Evolutionary conservation across 2,797 vertebrate species (phyloP), one percentile per base, ranked within the genome.

Genomic region (Garrulus glandarius): DNA sequence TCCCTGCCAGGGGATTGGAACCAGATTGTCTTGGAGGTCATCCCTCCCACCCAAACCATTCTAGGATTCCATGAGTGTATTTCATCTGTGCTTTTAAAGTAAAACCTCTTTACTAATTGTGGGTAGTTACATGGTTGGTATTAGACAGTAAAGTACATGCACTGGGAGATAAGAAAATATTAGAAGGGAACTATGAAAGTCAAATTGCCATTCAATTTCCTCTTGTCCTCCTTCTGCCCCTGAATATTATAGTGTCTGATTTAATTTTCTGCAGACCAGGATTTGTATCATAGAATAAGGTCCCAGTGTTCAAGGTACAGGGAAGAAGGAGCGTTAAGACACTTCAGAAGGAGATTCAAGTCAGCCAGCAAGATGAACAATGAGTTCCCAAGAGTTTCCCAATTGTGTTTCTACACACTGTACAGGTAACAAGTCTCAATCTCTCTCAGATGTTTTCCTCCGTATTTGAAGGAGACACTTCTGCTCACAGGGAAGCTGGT

Each of bases 91-190:
- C 1, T 63, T 77, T 70, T 60, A 60, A 85, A 21, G 6, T 32
- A 46, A 71, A 88, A 14, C 3, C 3, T 64, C 23, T 10, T 56
- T n/a, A 37, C 24, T 47, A 34, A 9, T 50, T 47, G 4, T 64
- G n/a, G 2, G 5, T 34, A 34, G 4, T 52, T 70, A 29, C 0
- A 1, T 27, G 11, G 13, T 56, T 74, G 18, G 12, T 59, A 3
- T 50, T 53, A 36, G 6, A 5, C 6, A 36, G 12, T n/a, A 16
- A 10, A 53, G 9, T 13, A 9, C 4, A 15, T 10, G 3, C 13
- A 57, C 14, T 6, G 2, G 3, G n/a, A 87, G 5, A 26, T 43
- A 68, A 47, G 19, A 50, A 87, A 70, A 7, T 49, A 34, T 60
- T 76, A 79, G 15, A 61, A 49, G 6, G 8, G 16, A 84, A 67